Base-by-base conservation (phyloP, 2,888 invertebrate species). In the Dorcus hopei region DNA sequence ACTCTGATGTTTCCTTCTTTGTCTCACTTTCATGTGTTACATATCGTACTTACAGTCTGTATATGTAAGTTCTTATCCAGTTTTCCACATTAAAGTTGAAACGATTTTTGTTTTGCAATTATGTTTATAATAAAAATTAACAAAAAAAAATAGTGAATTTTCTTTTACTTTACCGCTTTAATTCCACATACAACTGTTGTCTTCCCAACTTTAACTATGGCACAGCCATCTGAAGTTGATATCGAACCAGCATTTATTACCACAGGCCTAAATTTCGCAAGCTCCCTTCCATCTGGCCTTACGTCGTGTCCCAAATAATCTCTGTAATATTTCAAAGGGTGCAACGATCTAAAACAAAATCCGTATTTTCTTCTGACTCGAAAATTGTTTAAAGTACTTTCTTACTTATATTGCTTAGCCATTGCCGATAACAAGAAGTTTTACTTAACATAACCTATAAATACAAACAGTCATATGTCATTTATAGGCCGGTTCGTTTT, bases 141-240 rank as follows among this genome's bases (percentile, higher is more conserved):
- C 38, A 26, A 49, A 19, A 26, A 49, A 19, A 19, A 19, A 19
- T 19, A 19, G 19, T 19, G 19, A 2, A 19, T 19, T 19, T 19
- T 19, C 19, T 14, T 14, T 26, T 16, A 19, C 52, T 59, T 57
- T 82, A 92, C 92, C 67, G 91, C 88, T 82, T 93, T 91, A 56
- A 94, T 88, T 5, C 93, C 93, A 79, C 94, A 94, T 49, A 93
- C 82, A 41, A 93, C 87, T 48, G 88, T 87, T 1, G 93, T 93
- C 70, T 90, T 89, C 16, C 95, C 95, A 69, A 93, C 83, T 81
- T 90, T 90, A 0, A 88, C 86, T 43, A 90, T 82, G 3, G 90
- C 85, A 3, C 91, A 91, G 48, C 90, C 87, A 74, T 91, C 90
- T 1, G 91, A 87, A 47, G 85, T 84, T 38, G 78, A 77, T 53